Conservation (phyloP, 2,888 invertebrate species). For the Shargacucullia verbasci region DNA sequence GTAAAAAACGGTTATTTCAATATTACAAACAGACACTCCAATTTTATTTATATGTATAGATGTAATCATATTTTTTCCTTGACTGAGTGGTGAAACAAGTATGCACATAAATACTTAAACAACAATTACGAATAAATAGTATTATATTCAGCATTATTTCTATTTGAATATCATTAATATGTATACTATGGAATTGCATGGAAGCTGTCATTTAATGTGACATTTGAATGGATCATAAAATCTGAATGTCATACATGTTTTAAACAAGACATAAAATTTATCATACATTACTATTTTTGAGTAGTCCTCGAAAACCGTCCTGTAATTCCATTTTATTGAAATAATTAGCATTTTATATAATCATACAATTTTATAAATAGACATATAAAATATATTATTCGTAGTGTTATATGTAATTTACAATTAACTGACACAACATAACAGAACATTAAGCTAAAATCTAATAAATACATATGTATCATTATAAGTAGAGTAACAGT, state of each 20-base stretch:
- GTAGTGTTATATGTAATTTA: slow-evolving; percentile 35
- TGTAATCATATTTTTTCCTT: background rate
- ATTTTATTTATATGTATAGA: no score
- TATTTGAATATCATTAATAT: slow-evolving; percentile 20
- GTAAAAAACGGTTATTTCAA: no score
- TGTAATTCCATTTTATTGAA: slow-evolving; percentile 21
- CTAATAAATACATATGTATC: slow-evolving; percentile 37
- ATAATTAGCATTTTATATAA: slow-evolving; percentile 27
- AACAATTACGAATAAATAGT: slow-evolving; percentile 31
- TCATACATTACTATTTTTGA: slow-evolving; percentile 10
- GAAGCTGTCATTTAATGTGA: slow-evolving; percentile 15
- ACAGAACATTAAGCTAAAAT: slow-evolving; percentile 31
- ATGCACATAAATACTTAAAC: slow-evolving; percentile 36
- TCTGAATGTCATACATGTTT: slow-evolving; percentile 19
- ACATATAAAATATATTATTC: slow-evolving; percentile 58
- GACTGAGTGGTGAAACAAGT: slow-evolving; percentile 23
- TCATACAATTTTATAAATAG: slow-evolving; percentile 45
- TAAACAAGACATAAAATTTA: slow-evolving; percentile 31
- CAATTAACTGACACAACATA: slow-evolving; percentile 38
- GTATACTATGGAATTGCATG: slow-evolving; percentile 24
- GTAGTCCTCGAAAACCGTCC: slow-evolving; percentile 8
- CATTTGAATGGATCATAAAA: slow-evolving; percentile 14
- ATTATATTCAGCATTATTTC: slow-evolving; percentile 35
- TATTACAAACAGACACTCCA: no score
- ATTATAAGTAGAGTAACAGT: slow-evolving; percentile 32